phyloP scores from a whole-genome alignment of 2,113 vertebrate genomes.

The Dasyornis broadbenti region DNA sequence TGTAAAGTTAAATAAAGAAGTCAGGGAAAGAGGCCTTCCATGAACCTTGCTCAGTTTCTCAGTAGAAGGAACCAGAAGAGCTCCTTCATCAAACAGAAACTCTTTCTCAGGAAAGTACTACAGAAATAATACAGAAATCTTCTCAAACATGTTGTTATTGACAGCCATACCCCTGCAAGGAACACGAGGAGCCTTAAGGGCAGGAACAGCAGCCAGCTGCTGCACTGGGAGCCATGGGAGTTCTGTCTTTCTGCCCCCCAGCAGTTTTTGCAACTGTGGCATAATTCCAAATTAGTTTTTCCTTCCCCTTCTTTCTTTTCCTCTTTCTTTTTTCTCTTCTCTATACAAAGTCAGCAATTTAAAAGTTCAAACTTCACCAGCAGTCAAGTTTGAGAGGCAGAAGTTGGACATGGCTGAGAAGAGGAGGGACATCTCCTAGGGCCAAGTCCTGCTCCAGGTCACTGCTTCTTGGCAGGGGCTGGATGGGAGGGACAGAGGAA shows the following conservation, averaged over 20 bases:
- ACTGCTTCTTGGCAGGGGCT: neutral
- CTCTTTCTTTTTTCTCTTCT: constrained; percentile 12
- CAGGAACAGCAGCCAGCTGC: neutral
- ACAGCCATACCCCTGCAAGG: neutral
- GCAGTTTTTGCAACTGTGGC: neutral
- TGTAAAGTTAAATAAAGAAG: neutral
- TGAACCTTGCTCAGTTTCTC: neutral
- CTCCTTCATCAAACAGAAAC: neutral
- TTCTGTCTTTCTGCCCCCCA: neutral
- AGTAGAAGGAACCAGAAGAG: neutral
- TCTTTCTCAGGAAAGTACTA: neutral
- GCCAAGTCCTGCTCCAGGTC: neutral
- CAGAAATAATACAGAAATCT: neutral
- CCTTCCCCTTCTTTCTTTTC: constrained; percentile 12
- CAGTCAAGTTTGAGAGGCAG: neutral
- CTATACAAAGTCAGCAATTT: neutral
- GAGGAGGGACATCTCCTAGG: neutral
- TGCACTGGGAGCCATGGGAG: neutral
- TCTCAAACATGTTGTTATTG: neutral
- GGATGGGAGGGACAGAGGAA: neutral
- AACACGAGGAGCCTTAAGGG: neutral
- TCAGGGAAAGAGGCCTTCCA: neutral
- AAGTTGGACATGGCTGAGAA: neutral
- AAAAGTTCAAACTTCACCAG: neutral
- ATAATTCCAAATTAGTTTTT: neutral